These are phyloP conservation scores for Channa striata DNA, from an alignment of 2,797 vertebrate genomes.

Conservation along the genomic window DNA sequence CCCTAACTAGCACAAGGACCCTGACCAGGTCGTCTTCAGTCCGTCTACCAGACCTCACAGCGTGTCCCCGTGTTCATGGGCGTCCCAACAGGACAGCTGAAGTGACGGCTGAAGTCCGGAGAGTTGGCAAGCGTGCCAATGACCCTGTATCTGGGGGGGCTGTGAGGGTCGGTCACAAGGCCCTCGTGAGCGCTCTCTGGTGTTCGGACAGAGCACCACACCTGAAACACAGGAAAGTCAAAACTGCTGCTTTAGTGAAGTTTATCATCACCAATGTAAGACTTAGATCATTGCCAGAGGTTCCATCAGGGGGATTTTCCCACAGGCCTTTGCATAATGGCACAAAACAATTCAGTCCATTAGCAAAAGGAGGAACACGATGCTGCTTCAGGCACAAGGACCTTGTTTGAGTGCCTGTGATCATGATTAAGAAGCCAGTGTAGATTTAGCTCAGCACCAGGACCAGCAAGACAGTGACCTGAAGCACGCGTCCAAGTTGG, in stretches of 20 bases:
- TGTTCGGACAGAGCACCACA: constrained; percentile 97
- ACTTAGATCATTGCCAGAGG: too few relatives aligned
- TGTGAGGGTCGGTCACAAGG: constrained; percentile 96
- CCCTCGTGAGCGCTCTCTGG: constrained; percentile 97
- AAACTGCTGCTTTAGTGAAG: not conserved
- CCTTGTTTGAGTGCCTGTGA: too few relatives aligned
- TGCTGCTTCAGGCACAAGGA: too few relatives aligned
- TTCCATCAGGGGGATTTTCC: too few relatives aligned
- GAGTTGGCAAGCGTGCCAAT: constrained; percentile 97
- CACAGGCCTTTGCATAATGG: too few relatives aligned
- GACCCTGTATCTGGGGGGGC: constrained; percentile 94
- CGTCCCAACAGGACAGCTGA: constrained; percentile 89
- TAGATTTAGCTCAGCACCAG: too few relatives aligned
- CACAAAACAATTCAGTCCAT: too few relatives aligned
- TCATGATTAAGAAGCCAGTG: too few relatives aligned
- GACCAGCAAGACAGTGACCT: too few relatives aligned
- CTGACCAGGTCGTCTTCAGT: not conserved
- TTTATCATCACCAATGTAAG: too few relatives aligned
- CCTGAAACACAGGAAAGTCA: constrained; percentile 77
- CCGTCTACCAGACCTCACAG: constrained; percentile 95
- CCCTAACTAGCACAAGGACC: constrained; percentile 1
- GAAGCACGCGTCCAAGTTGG: too few relatives aligned
- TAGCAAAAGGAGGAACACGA: too few relatives aligned
- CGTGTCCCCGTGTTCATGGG: constrained; percentile 94
- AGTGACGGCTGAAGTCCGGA: constrained; percentile 93